Evolutionary conservation across 2,888 invertebrate species (phyloP).

Genomic region (Sipha maydis): DNA sequence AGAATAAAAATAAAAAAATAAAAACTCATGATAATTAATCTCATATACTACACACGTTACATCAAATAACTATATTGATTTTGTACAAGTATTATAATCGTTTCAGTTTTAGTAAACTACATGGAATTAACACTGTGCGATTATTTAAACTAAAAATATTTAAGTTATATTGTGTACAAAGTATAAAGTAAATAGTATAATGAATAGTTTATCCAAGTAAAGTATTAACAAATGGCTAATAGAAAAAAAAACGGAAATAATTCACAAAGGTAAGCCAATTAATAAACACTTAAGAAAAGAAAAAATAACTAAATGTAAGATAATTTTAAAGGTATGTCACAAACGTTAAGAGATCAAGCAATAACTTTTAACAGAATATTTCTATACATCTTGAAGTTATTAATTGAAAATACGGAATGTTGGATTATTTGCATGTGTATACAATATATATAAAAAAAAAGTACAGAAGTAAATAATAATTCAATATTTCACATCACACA

Average conservation of each 20-base stretch:
- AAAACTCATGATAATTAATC: neutral
- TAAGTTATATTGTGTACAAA: neutral
- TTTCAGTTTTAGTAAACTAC: neutral
- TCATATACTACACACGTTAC: neutral
- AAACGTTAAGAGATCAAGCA: slow-evolving; percentile 26
- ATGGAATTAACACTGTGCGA: neutral
- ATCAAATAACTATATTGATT: neutral
- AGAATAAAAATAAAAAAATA: neutral
- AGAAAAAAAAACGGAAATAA: neutral
- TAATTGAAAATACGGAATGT: slow-evolving; percentile 27
- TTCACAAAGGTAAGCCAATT: neutral
- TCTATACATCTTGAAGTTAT: neutral
- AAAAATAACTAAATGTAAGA: neutral
- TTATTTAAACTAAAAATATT: neutral
- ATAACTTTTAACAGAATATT: neutral
- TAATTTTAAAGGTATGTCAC: neutral
- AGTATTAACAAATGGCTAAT: neutral
- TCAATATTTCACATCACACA: neutral
- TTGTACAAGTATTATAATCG: neutral
- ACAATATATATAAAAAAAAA: neutral
- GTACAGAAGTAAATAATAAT: neutral
- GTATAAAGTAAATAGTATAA: no score
- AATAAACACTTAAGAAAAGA: neutral
- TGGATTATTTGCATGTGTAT: neutral
- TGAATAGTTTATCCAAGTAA: neutral